These are phyloP conservation scores for Epirrhoe alternata DNA, from an alignment of 2,888 invertebrate genomes.

Conservation along the genomic window DNA sequence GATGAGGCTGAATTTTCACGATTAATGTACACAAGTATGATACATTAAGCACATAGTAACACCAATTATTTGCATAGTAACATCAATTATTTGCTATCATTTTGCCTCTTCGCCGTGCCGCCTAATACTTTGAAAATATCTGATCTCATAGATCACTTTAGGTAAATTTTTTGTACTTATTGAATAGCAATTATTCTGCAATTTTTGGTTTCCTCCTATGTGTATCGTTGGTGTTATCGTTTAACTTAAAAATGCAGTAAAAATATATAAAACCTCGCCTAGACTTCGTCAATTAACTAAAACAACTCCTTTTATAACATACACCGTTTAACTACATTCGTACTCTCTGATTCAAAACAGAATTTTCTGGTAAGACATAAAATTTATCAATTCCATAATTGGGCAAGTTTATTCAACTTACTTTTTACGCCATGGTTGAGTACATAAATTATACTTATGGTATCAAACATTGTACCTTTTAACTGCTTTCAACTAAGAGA, in stretches of 20 bases:
- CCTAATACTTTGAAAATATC: slow-evolving; percentile 2
- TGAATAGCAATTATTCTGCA: slow-evolving; percentile 5
- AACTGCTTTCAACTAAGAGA: too few species aligned
- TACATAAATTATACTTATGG: too few species aligned
- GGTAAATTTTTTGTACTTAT: slow-evolving; percentile 7
- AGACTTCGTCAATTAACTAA: not conserved
- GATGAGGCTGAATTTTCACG: not conserved
- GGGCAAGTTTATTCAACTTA: not conserved
- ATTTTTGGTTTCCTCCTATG: not conserved
- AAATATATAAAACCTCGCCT: not conserved
- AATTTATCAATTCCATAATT: not conserved
- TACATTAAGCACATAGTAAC: slow-evolving; percentile 17
- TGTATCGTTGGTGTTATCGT: not conserved
- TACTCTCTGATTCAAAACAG: not conserved
- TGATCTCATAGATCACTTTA: slow-evolving; percentile 5
- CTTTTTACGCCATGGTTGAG: too few species aligned
- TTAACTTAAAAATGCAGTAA: not conserved
- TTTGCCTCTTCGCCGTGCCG: slow-evolving; percentile 39
- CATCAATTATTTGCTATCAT: slow-evolving; percentile 19
- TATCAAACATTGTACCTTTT: too few species aligned
- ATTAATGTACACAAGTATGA: slow-evolving; percentile 8
- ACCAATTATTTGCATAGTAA: not conserved
- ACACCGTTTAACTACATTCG: not conserved
- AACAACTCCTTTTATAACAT: not conserved
- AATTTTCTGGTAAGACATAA: not conserved